These are phyloP conservation scores for Manduca sexta DNA, from an alignment of 1,140 invertebrate species.

Conservation along the genomic window DNA sequence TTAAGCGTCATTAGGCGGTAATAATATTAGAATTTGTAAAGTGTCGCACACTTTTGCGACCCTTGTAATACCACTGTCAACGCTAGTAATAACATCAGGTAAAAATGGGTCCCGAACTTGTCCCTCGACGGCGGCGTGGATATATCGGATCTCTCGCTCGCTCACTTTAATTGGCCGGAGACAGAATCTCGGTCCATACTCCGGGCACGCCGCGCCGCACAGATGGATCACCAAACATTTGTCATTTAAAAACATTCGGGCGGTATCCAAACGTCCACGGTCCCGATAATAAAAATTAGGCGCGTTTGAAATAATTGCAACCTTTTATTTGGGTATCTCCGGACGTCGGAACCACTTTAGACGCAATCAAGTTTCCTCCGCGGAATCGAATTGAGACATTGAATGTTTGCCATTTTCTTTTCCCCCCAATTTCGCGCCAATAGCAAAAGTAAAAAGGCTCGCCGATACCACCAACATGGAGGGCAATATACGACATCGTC, in stretches of 20 bases:
- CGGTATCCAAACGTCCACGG: conserved; percentile 23
- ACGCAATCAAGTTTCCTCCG: conserved; percentile 42
- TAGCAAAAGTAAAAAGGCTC: conserved; percentile 57
- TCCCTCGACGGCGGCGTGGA: conserved; percentile 40
- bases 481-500: conserved; percentile 50
- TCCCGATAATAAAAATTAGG: conserved; percentile 34
- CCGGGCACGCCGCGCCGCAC: conserved; percentile 16
- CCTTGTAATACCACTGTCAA: conserved; percentile 54
- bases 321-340: conserved; percentile 35
- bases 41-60: conserved; percentile 31
- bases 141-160: conserved; percentile 44
- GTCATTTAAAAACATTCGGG: conserved; percentile 38
- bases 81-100: conserved; percentile 63
- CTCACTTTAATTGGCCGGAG: conserved; percentile 41
- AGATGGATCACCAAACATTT: conserved; percentile 33
- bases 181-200: conserved; percentile 29
- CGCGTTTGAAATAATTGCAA: conserved; percentile 42
- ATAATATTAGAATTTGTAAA: conserved; percentile 29
- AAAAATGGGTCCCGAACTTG: conserved; percentile 58
- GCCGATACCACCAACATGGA: conserved; percentile 54
- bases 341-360: conserved; percentile 31
- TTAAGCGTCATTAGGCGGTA: conserved; percentile 21
- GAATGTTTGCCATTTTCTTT: conserved; percentile 63
- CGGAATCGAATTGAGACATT: conserved; percentile 61
- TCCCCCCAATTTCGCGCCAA: conserved; percentile 54